Base-by-base conservation (phyloP, 1,140 invertebrate species). In the Sycobia sp. region DNA sequence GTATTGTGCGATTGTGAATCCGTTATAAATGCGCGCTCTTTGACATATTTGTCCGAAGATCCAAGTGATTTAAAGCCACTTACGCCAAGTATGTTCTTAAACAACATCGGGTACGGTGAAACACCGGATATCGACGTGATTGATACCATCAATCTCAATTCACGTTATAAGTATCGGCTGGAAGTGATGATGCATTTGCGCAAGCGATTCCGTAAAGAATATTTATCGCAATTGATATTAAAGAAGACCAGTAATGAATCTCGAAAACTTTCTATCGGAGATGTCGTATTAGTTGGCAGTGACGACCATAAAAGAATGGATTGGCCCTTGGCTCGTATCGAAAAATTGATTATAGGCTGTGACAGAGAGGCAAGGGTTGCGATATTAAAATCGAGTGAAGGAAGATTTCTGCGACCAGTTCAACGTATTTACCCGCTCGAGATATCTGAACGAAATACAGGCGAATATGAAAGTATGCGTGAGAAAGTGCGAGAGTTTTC, bases 21-120 rank as follows among this genome's bases (percentile, higher is more conserved):
- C 1, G 56, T 71, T n/a, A 41, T 81, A 4, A 76, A 80, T 65
- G 67, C 67, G 0, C 53, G 78, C 27, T 76, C 76, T 1, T 49
- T 80, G 9, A 78, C 74, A 16, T 75, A 72, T 53, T n/a, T 78
- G 20, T 71, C 18, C 10, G 43, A 46, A 4, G 41, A 22, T 22
- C 16, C 20, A 20, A 18, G 13, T 22, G 41, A 44, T 20, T 44
- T 44, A 22, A 18, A 13, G 8, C 4, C 20, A 8, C 41, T 47
- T 14, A 47, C 22, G 3, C 22, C 22, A 0, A 27, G 29, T 16
- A 68, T 67, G 63, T 74, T 74, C 47, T 57, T 73, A 49, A 62
- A 67, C 22, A 63, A 68, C 14, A 22, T 58, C 39, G 32, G 55
- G 22, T 55, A 51, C 38, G 51, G 11, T 47, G 70, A 59, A 22